Evolutionary conservation across 23 tunicate species (phyloP), one percentile per base, ranked within the genome.

Genomic region (Ciona savignyi): DNA sequence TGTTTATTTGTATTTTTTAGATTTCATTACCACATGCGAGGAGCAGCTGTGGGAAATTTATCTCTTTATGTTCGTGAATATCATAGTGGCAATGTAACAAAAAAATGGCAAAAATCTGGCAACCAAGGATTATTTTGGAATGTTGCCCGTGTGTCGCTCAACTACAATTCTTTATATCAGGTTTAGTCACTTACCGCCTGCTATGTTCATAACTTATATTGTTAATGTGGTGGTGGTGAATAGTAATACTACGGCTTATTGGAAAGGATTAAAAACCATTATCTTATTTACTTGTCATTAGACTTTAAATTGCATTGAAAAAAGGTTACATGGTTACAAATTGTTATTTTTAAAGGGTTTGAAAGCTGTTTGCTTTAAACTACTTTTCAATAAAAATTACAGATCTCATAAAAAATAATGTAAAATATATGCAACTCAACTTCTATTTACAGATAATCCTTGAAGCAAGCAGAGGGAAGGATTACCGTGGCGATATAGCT

Each of bases 41-140:
- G 97, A 1, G 73, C 62, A 25, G 67, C 35, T 1, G 62, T 73
- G n/a, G 97, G 91, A 22, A 23, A 35, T 23, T 51, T 91, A 30
- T 63, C 80, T 21, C 34, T 91, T 25, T 29, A 24, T 3, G 32
- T 48, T 4, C 34, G 30, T 30, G 68, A 60, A 0, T 35, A 66
- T 31, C 48, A 27, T 29, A 35, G 32, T 25, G 68, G 77, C 1
- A 3, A 51, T 4, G 32, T 26, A 42, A 3, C 27, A 24, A 70
- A 73, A 27, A n/a, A 78, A 21, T 91, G 97, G 97, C 35, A 63
- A 2, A 77, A 63, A 32, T 15, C 68, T 33, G 97, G 97, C 11
- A 83, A 91, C 30, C 97, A 91, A 61, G 97, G 97, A 22, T 31
- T 78, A 1, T 69, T 75, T 62, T 91, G 97, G 97, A 91, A 80